Conservation (phyloP, 2,113 vertebrate genomes). For the Elaphurus davidianus region DNA sequence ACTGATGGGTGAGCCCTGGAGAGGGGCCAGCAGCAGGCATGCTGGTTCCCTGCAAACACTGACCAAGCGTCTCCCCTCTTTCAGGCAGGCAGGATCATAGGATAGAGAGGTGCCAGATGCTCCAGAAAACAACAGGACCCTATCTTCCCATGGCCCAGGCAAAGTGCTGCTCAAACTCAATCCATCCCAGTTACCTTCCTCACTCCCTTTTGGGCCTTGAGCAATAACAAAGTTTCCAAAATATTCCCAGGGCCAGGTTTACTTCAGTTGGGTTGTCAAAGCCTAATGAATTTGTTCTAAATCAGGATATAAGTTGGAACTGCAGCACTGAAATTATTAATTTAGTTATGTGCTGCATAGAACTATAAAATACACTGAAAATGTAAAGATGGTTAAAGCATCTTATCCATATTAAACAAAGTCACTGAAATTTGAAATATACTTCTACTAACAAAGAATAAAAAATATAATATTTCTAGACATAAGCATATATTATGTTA, state of each 20-base stretch:
- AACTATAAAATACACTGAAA: not conserved
- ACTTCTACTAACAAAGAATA: constrained; percentile 13
- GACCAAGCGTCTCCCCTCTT: not conserved
- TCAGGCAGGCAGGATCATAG: not conserved
- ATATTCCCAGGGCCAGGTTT: not conserved
- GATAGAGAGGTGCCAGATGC: not conserved
- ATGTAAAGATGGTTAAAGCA: not conserved
- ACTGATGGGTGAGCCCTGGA: not conserved
- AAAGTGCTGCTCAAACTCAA: not conserved
- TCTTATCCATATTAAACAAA: constrained; percentile 1
- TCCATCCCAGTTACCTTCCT: not conserved
- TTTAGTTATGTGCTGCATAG: not conserved
- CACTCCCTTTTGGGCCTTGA: not conserved
- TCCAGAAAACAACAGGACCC: not conserved
- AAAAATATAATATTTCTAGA: constrained; percentile 5
- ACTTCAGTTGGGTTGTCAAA: not conserved
- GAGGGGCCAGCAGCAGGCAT: not conserved
- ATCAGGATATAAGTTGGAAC: not conserved
- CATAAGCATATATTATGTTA: not conserved
- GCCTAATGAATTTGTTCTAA: constrained; percentile 41
- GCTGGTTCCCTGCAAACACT: not conserved
- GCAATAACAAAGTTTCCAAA: not conserved
- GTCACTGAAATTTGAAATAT: not conserved
- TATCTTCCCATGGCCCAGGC: no score
- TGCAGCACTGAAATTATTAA: not conserved